These are phyloP conservation scores for Seladonia tumulorum DNA, from an alignment of 2,888 invertebrate genomes.

Conservation along the genomic window DNA sequence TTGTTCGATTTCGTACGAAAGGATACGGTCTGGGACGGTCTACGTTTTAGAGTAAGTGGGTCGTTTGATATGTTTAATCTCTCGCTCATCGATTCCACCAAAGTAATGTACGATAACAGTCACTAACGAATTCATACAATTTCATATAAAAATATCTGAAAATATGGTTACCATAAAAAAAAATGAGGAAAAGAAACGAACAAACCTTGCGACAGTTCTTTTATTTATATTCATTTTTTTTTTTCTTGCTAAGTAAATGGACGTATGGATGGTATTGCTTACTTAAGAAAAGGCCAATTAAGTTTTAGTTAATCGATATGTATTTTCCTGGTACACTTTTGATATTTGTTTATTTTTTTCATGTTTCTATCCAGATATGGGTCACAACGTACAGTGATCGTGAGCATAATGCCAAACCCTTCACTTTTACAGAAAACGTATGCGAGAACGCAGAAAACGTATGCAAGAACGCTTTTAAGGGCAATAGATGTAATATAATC, in stretches of 20 bases:
- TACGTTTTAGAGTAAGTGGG: slow-evolving; percentile 62
- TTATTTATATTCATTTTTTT: slow-evolving; percentile 29
- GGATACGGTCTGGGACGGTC: slow-evolving; percentile 40
- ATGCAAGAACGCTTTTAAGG: slow-evolving; percentile 79
- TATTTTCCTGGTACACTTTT: slow-evolving; percentile 46
- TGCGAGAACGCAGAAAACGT: slow-evolving; percentile 72
- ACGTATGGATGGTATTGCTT: slow-evolving; percentile 3
- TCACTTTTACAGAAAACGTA: slow-evolving; percentile 82
- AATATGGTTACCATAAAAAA: slow-evolving; percentile 7
- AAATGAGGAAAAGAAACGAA: slow-evolving; percentile 47
- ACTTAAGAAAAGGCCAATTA: slow-evolving; percentile 5
- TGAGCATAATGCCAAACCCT: slow-evolving; percentile 77
- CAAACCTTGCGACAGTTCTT: slow-evolving; percentile 58
- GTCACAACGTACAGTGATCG: slow-evolving; percentile 77
- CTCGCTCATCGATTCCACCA: slow-evolving; percentile 26
- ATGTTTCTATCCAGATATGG: slow-evolving; percentile 78
- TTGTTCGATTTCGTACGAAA: slow-evolving; percentile 69
- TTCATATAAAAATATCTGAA: slow-evolving; percentile 3
- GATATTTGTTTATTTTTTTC: slow-evolving; percentile 73
- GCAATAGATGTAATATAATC: slow-evolving; percentile 77
- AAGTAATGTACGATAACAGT: slow-evolving; percentile 5
- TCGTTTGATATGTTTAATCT: slow-evolving; percentile 46
- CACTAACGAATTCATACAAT: slow-evolving; percentile 11
- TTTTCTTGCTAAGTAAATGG: slow-evolving; percentile 1
- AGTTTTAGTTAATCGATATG: slow-evolving; percentile 35